Evolutionary conservation across 2,888 invertebrate genomes (phyloP).

Genomic region (Gisinianus flammeolus): DNA sequence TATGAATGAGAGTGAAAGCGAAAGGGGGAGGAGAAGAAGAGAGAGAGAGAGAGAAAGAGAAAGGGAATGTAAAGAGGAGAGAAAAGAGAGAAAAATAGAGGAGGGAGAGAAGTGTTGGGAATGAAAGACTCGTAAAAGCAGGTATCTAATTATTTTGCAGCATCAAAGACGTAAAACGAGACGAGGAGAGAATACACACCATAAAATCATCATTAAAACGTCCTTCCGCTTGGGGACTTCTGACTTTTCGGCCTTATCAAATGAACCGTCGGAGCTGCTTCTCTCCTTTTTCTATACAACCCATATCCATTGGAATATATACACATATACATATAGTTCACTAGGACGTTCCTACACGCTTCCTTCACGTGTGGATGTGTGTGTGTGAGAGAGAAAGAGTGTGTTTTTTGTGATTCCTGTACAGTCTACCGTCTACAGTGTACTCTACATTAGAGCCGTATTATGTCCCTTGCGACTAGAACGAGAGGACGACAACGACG

Average conservation of each 20-base stretch:
- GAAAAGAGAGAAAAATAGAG: neutral
- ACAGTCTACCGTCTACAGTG: neutral
- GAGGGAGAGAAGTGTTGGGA: slow-evolving; percentile 21
- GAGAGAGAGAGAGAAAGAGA: neutral
- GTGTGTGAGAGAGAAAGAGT: too few species aligned
- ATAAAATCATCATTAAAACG: slow-evolving; percentile 48
- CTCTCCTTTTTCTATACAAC: neutral
- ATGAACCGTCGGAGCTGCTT: neutral
- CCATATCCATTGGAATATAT: neutral
- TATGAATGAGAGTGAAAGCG: too few species aligned
- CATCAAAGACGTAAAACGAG: slow-evolving; percentile 45
- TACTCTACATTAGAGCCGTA: neutral
- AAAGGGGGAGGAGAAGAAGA: neutral
- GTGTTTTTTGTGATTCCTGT: neutral
- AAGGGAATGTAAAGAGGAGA: slow-evolving; percentile 1
- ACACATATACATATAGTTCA: too few species aligned
- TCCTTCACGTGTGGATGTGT: too few species aligned
- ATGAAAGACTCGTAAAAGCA: slow-evolving; percentile 37
- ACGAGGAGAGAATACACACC: slow-evolving; percentile 44
- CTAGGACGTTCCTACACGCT: too few species aligned
- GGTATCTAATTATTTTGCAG: slow-evolving; percentile 45
- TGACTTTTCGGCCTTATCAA: neutral
- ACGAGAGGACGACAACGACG: too few species aligned
- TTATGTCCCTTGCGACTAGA: neutral
- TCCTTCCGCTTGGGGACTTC: slow-evolving; percentile 24